Evolutionary conservation across 2,113 vertebrate genomes (phyloP).

Genomic region (Syngnathus floridae): DNA sequence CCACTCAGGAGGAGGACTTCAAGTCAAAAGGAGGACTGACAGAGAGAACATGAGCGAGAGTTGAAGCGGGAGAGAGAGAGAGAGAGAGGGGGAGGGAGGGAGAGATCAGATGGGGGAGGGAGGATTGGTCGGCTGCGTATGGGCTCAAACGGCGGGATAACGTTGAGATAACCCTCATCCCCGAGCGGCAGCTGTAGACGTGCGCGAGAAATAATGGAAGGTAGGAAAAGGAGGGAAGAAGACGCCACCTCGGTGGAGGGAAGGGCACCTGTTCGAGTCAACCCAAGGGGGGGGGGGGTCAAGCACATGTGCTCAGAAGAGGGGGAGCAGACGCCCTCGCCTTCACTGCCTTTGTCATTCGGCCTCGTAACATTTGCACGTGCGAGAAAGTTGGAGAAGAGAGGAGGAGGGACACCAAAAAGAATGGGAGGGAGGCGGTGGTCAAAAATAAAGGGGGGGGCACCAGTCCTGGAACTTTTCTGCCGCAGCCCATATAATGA

Average conservation of each 20-base stretch:
- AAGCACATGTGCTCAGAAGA: constrained; percentile 48
- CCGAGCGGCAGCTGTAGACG: constrained; percentile 71
- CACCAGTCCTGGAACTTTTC: neutral
- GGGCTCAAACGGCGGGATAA: constrained; percentile 53
- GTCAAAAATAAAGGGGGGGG: constrained; percentile 10
- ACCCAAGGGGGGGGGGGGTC: constrained; percentile 25
- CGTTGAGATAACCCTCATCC: constrained; percentile 56
- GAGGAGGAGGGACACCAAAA: constrained; percentile 29
- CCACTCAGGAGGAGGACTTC: constrained; percentile 60
- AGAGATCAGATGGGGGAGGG: constrained; percentile 54
- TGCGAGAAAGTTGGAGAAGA: constrained; percentile 25
- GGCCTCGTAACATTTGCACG: constrained; percentile 60
- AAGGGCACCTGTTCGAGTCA: constrained; percentile 79
- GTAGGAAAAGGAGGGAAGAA: no score
- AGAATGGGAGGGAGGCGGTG: constrained; percentile 12
- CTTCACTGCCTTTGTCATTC: constrained; percentile 55
- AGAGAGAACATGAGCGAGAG: constrained; percentile 5
- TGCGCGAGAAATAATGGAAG: constrained; percentile 55
- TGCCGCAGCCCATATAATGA: neutral
- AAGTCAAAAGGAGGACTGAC: constrained; percentile 46
- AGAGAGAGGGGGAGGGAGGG: constrained; percentile 21
- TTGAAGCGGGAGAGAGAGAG: neutral
- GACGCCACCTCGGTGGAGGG: constrained; percentile 50
- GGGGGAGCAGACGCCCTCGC: constrained; percentile 54
- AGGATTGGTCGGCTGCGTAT: constrained; percentile 34